Evolutionary conservation across 2,797 vertebrate species (phyloP), one percentile per base, ranked within the genome.

Genomic region (Platalea minor): DNA sequence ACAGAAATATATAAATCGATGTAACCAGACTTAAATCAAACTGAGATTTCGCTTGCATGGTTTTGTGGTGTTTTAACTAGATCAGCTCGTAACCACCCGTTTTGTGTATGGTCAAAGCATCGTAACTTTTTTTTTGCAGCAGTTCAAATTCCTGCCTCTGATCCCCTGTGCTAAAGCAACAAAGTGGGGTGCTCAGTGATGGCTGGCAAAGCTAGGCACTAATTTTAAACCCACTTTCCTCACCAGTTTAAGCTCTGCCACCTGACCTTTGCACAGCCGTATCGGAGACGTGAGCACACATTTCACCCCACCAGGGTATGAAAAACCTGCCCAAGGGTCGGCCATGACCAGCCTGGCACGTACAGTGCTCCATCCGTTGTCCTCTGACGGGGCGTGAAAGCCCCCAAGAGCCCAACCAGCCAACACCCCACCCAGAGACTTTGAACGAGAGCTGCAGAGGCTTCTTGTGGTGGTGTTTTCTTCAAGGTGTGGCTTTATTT

Each of bases 41-140:
- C 17, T 69, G 35, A 78, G 41, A 45, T 29, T 74, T 72, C 35
- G 48, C 57, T 79, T 85, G 46, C 54, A 15, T 78, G 29, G 63
- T 78, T 91, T 94, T 91, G 70, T 24, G 65, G 41, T 63, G 24
- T 14, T 85, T 78, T 56, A 89, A 48, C 69, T 53, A 45, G 13
- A 78, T 60, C 48, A 68, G 41, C 51, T 89, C 7, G 0, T 61
- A 81, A 46, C 46, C 46, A 56, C 45, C 8, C 5, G 0, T 64
- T 95, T 45, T 61, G 20, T 33, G 13, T n/a, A 21, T 7, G 12
- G 59, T 26, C 59, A 7, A 84, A 90, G 18, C 19, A 53, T 68
- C 23, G 0, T 33, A 35, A 31, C 8, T 35, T 54, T 29, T 48
- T 69, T 69, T 28, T 37, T 16, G n/a, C 41, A 77, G 69, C 26